Conservation (phyloP, 2,888 invertebrate genomes). For the Drosophila ezoana region DNA sequence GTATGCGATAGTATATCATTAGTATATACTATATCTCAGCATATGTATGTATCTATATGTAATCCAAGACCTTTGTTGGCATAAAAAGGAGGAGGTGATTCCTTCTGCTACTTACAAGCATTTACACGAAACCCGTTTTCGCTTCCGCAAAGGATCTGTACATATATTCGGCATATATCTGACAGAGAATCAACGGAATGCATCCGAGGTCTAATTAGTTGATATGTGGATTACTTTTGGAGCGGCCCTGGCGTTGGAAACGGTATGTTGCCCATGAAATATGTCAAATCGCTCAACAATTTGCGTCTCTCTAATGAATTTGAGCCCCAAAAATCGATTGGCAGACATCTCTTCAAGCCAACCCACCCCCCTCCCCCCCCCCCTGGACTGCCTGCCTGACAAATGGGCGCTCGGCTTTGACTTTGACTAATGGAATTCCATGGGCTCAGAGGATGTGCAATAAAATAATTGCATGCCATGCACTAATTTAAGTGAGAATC, state of each 20-base stretch:
- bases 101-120: too few relatives aligned
- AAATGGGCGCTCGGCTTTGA: constrained; percentile 55
- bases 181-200: too few relatives aligned
- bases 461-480: constrained; percentile 58
- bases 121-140: too few relatives aligned
- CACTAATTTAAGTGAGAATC: constrained; percentile 54
- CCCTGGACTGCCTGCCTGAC: constrained; percentile 9
- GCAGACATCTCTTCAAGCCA: background rate
- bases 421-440: constrained; percentile 73
- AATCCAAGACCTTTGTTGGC: too few relatives aligned
- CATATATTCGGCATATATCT: too few relatives aligned
- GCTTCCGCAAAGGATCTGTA: too few relatives aligned
- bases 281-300: constrained; percentile 60
- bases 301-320: constrained; percentile 58
- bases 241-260: constrained; percentile 24
- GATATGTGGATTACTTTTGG: background rate
- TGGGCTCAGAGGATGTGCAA: constrained; percentile 48
- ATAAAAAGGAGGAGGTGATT: too few relatives aligned
- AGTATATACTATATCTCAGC: too few relatives aligned
- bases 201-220: background rate
- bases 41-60: too few relatives aligned
- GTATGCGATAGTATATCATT: too few relatives aligned
- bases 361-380: background rate
- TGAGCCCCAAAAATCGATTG: constrained; percentile 59
- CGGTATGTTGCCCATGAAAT: constrained; percentile 28